These are phyloP conservation scores for Gnathonemus longibarbis DNA, from an alignment of 2,113 vertebrate species.

Conservation along the genomic window DNA sequence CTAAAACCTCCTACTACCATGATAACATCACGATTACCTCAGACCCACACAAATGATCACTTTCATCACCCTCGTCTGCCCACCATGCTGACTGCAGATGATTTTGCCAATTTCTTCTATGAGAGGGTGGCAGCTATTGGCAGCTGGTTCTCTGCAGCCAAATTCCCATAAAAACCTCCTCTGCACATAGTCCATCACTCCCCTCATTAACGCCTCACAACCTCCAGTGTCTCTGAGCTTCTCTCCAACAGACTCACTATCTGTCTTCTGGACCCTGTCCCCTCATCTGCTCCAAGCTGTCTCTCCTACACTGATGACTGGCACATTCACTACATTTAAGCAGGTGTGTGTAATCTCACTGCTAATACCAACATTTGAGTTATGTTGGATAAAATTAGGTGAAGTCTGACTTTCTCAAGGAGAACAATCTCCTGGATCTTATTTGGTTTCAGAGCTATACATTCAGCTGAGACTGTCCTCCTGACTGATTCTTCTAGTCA, in stretches of 20 bases:
- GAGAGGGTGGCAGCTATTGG: background rate
- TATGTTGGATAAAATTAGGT: background rate
- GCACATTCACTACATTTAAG: background rate
- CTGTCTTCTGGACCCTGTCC: background rate
- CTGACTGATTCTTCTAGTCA: background rate
- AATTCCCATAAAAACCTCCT: background rate
- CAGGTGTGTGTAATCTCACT: background rate
- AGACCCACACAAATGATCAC: background rate
- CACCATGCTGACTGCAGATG: background rate
- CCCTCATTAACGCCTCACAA: background rate
- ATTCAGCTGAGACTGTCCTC: background rate
- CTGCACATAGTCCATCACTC: background rate
- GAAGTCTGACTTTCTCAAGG: background rate
- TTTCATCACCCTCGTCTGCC: background rate
- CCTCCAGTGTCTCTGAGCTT: background rate
- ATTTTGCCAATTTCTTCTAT: background rate
- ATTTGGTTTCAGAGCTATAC: background rate
- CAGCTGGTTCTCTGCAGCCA: background rate
- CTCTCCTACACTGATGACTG: background rate
- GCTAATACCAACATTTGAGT: background rate
- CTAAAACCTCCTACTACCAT: background rate
- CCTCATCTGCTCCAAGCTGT: background rate
- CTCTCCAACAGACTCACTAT: background rate
- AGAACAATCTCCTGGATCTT: background rate
- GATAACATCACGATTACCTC: background rate